Conservation (phyloP, 2,113 vertebrate species). For the Phocoena sinus region DNA sequence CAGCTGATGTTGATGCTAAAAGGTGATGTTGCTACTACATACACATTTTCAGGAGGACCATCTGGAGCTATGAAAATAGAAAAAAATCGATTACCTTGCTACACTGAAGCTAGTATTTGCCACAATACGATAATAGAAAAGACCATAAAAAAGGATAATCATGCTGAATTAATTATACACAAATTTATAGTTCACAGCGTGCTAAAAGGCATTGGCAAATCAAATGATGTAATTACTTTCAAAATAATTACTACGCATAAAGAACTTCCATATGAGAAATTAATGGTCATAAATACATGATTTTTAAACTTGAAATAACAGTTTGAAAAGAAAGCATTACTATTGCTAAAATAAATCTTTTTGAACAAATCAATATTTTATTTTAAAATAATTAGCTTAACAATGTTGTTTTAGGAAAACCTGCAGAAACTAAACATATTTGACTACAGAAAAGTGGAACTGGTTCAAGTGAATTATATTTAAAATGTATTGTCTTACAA, state of each 20-base stretch:
- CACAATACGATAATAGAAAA: background rate
- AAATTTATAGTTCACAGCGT: background rate
- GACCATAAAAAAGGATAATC: background rate
- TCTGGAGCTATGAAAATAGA: conserved; percentile 87
- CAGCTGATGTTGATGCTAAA: conserved; percentile 88
- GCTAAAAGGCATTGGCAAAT: background rate
- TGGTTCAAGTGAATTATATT: background rate
- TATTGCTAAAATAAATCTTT: background rate
- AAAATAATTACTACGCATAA: background rate
- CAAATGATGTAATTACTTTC: background rate
- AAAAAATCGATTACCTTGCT: conserved; percentile 26
- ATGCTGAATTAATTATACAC: conserved; percentile 32
- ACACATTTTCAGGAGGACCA: conserved; percentile 87
- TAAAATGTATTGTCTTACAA: background rate
- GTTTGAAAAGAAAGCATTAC: background rate
- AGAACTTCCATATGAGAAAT: background rate
- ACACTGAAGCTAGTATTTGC: background rate
- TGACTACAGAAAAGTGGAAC: background rate
- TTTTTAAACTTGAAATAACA: conserved; percentile 17
- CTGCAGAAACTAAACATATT: background rate
- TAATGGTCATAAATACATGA: background rate
- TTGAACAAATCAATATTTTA: background rate
- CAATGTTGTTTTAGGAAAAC: conserved; percentile 3
- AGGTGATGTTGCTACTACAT: conserved; percentile 84
- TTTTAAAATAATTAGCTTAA: background rate